These are phyloP conservation scores for Aurelia aurita complex sp. Pacific DNA, from an alignment of 30 jellyfish, hydroid and myxozoan species.

Conservation along the genomic window DNA sequence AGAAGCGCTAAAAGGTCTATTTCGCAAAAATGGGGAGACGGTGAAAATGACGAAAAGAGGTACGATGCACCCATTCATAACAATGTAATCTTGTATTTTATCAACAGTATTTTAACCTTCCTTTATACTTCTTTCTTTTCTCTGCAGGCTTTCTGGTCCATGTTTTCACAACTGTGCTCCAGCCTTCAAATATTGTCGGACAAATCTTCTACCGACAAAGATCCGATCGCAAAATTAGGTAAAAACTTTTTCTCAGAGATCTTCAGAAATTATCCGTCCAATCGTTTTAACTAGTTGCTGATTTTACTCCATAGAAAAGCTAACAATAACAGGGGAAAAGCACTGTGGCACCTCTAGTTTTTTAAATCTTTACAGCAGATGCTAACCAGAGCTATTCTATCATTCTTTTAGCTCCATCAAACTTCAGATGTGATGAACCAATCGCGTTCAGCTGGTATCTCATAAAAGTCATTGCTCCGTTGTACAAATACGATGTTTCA, in stretches of 20 bases:
- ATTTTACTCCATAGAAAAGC: no score
- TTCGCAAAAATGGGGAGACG: no score
- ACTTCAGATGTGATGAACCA: conserved; percentile 23
- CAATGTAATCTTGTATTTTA: no score
- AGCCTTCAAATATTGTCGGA: conserved; percentile 8
- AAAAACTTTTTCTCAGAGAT: neutral
- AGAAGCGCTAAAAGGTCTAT: no score
- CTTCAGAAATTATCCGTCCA: no score
- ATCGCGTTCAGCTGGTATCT: conserved; percentile 50
- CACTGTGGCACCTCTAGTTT: no score
- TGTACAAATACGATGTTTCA: conserved; percentile 42
- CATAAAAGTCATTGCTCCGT: conserved; percentile 34
- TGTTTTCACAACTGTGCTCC: conserved; percentile 39
- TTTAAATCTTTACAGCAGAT: no score
- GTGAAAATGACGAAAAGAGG: no score
- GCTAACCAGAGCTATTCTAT: neutral
- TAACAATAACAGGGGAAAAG: no score
- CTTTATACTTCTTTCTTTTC: neutral
- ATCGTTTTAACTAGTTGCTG: neutral
- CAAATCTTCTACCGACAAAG: conserved; percentile 23
- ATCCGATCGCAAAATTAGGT: conserved; percentile 6
- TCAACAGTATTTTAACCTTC: no score
- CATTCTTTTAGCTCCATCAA: conserved; percentile 14
- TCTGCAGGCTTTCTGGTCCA: conserved; percentile 57
- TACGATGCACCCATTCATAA: no score